These are phyloP conservation scores for Camponotus vicinus DNA, from an alignment of 1,140 invertebrate genomes.

Conservation along the genomic window DNA sequence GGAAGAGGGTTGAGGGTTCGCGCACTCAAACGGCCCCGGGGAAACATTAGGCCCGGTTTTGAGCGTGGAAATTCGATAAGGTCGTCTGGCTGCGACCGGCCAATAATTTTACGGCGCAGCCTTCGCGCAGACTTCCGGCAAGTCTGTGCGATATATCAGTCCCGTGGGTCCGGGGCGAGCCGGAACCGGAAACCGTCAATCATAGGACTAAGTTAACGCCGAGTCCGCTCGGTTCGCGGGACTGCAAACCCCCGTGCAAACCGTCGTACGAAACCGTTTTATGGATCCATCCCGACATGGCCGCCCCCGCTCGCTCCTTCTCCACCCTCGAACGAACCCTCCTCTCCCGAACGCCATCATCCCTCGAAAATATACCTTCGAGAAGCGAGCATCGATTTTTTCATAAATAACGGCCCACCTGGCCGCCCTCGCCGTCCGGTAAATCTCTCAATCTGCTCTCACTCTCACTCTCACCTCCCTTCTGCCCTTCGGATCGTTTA, in stretches of 20 bases:
- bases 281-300: slow-evolving; percentile 56
- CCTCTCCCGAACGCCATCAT: slow-evolving; percentile 24
- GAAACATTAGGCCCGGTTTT: slow-evolving; percentile 72
- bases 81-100: slow-evolving; percentile 57
- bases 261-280: slow-evolving; percentile 71
- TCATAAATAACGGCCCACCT: slow-evolving; percentile 76
- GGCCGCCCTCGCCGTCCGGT: slow-evolving; percentile 52
- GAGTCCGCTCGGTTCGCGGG: slow-evolving; percentile 62
- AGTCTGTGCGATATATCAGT: slow-evolving; percentile 78
- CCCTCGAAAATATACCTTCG: slow-evolving; percentile 73
- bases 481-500: slow-evolving; percentile 43
- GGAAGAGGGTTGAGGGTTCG: slow-evolving; percentile 18
- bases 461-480: not conserved
- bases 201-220: slow-evolving; percentile 79
- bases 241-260: slow-evolving; percentile 15
- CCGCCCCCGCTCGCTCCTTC: not conserved
- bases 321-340: slow-evolving; percentile 10
- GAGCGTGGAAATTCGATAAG: slow-evolving; percentile 74
- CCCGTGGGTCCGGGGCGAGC: slow-evolving; percentile 64
- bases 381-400: slow-evolving; percentile 75
- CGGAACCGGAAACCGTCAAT: slow-evolving; percentile 80
- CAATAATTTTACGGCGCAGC: slow-evolving; percentile 77
- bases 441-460: slow-evolving; percentile 71
- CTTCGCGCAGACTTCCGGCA: slow-evolving; percentile 76
- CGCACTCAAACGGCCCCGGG: slow-evolving; percentile 34